phyloP scores from a whole-genome alignment of 30 jellyfish, hydroid and myxozoan genomes.

The Aurelia sp. region DNA sequence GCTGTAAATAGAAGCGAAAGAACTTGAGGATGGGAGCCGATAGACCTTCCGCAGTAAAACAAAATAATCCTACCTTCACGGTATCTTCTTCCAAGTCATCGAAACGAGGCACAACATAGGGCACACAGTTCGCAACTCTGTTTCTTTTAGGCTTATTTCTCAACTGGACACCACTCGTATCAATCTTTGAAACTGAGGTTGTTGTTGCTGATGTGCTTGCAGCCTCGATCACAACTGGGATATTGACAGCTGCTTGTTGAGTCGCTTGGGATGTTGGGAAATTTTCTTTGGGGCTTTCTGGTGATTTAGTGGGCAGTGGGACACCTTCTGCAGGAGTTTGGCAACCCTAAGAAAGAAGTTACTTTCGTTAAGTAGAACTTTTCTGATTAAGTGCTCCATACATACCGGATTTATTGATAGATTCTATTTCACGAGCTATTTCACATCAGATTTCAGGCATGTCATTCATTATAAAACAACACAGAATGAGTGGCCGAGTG shows the following conservation, averaged over 20 bases:
- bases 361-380: too few relatives aligned
- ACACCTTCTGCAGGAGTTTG: slow-evolving; percentile 93
- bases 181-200: slow-evolving; percentile 32
- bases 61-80: slow-evolving; percentile 55
- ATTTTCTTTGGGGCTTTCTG: slow-evolving; percentile 2
- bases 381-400: too few relatives aligned
- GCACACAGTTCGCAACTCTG: slow-evolving; percentile 42
- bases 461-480: too few relatives aligned
- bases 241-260: slow-evolving; percentile 1
- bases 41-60: background rate
- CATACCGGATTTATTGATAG: too few relatives aligned
- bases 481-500: too few relatives aligned
- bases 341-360: slow-evolving; percentile 67
- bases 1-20: too few relatives aligned
- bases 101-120: slow-evolving; percentile 84
- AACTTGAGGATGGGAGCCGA: too few relatives aligned
- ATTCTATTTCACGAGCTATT: too few relatives aligned
- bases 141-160: slow-evolving; percentile 56
- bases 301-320: slow-evolving; percentile 44
- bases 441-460: too few relatives aligned
- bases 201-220: background rate
- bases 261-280: slow-evolving; percentile 4
- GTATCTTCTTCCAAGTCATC: slow-evolving; percentile 83
- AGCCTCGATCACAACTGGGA: slow-evolving; percentile 7
- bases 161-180: slow-evolving; percentile 68